Percentiles rank a stretch among this genome's conserved stretches.
These are phyloP conservation scores for Malaclemys terrapin DNA, from an alignment of 2,113 vertebrate species.

Conservation along the genomic window DNA sequence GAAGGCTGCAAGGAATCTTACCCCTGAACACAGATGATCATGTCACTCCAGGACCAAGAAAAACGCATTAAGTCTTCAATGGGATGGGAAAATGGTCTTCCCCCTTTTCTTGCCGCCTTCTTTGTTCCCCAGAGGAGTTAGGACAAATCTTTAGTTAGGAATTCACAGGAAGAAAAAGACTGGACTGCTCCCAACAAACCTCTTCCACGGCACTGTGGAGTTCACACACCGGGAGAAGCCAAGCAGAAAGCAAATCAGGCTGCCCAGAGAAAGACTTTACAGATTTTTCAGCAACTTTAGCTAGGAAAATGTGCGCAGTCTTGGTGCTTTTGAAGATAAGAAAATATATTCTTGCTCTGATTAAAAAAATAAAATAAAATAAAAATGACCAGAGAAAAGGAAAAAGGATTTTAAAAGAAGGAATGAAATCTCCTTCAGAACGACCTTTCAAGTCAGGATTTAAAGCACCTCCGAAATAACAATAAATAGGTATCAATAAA, in stretches of 20 bases:
- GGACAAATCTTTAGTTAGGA: background rate
- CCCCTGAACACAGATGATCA: slow-evolving; percentile 86
- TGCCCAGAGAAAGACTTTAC: background rate
- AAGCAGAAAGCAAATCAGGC: background rate
- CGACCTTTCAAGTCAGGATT: background rate
- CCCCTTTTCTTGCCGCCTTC: background rate
- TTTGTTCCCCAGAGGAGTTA: background rate
- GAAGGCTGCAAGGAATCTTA: slow-evolving; percentile 61
- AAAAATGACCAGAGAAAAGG: slow-evolving; percentile 7
- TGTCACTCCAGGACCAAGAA: slow-evolving; percentile 79
- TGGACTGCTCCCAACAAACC: background rate
- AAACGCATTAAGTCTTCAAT: slow-evolving; percentile 73
- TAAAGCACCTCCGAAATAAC: background rate
- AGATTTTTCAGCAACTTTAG: background rate
- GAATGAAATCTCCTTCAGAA: slow-evolving; percentile 18
- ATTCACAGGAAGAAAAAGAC: background rate
- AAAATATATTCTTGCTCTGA: background rate
- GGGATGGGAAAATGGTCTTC: slow-evolving; percentile 1
- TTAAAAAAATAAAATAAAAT: background rate
- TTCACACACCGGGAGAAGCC: background rate
- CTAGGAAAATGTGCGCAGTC: background rate
- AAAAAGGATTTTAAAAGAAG: background rate
- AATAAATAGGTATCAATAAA: slow-evolving; percentile 69
- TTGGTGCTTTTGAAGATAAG: background rate
- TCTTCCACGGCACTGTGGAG: background rate